Percentiles rank a stretch among this genome's conserved stretches.
These are phyloP conservation scores for Galerucella calmariensis DNA, from an alignment of 2,888 invertebrate species.

Conservation along the genomic window DNA sequence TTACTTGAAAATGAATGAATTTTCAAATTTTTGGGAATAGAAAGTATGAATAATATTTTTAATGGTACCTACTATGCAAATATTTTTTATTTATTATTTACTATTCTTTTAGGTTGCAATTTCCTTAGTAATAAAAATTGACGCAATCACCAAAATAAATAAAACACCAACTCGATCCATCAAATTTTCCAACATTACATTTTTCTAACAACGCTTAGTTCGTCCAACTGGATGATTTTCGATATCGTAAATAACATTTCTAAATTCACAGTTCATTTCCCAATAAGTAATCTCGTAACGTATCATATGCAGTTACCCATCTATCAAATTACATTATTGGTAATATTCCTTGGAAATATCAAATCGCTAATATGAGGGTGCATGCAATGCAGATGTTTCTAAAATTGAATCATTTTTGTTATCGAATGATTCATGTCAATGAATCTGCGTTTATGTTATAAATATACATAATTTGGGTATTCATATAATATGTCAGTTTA, in stretches of 20 bases:
- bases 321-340: constrained; percentile 55
- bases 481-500: neutral
- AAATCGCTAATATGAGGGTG: constrained; percentile 48
- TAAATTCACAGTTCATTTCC: constrained; percentile 52
- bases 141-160: neutral
- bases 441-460: constrained; percentile 5
- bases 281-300: constrained; percentile 50
- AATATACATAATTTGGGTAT: neutral
- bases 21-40: no score
- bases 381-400: constrained; percentile 46
- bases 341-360: constrained; percentile 44
- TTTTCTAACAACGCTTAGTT: constrained; percentile 28
- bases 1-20: no score
- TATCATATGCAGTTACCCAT: constrained; percentile 52
- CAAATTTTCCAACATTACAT: constrained; percentile 25
- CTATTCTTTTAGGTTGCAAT: neutral
- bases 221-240: constrained; percentile 44
- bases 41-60: no score
- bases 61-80: no score
- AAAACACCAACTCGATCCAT: neutral
- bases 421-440: constrained; percentile 35
- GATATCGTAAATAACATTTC: constrained; percentile 51
- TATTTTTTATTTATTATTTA: neutral
- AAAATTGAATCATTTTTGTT: constrained; percentile 40
- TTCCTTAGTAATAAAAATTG: neutral